Evolutionary conservation across 2,797 vertebrate genomes (phyloP), one percentile per base, ranked within the genome.

Genomic region (Pseudochirops corinnae): DNA sequence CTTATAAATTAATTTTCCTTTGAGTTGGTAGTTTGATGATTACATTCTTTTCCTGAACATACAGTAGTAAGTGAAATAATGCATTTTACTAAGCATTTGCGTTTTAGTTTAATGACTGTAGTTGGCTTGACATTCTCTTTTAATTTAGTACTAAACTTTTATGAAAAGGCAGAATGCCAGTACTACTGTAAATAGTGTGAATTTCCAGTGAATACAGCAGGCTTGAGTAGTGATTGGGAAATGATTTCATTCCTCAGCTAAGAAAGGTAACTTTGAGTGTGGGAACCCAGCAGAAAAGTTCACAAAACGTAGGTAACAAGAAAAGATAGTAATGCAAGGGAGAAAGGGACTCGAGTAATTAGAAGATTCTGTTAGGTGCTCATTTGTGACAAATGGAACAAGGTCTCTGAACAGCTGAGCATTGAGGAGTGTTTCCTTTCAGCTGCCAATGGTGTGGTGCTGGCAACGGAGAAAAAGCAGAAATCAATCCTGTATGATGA

Each of bases 381-480:
- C 90, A 52, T 52, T 90, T 50, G 50, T 52, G 90, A 31, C 90
- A 90, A 13, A 55, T 82, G 56, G 94, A 93, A 31, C 3, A 55
- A 29, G 56, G 39, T 74, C 57, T 16, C 96, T 95, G 74, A 93
- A 93, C 95, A 55, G 50, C 55, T 31, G 92, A 93, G 57, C 95
- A 3, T 93, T 91, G 29, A 93, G 1, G 21, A 57, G 28, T 93
- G 0, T 97, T 96, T 90, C 29, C 98, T 98, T 98, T 56, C 94
- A 99, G 99, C 99, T 98, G 99, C 99, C 97, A 99, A 99, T 99
- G 99, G 99, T 90, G 99, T 99, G 39, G 99, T 99, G 18, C 97
- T 99, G 98, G 99, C 99, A 97, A 99, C 99, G 74, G 99, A 99
- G 98, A 99, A 99, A 98, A 99, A 99, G 98, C 99, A 99, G 97